Evolutionary conservation across 2,888 invertebrate species (phyloP), one percentile per base, ranked within the genome.

Genomic region (Ecliptopera silaceata): DNA sequence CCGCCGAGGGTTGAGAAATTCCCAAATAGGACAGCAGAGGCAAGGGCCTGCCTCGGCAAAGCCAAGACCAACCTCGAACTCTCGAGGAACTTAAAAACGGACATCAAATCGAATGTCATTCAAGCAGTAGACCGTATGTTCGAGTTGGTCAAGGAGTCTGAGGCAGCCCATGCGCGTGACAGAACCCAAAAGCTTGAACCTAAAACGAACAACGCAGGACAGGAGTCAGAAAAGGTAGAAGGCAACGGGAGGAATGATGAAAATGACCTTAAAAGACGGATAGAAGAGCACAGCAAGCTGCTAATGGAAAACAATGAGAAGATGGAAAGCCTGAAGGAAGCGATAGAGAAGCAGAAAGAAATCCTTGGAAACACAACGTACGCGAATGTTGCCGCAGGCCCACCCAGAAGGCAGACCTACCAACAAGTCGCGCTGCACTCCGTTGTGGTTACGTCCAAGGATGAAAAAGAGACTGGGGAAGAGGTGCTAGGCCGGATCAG

Each of bases 11-110:
- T n/a, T n/a, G n/a, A 5, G 1, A 60, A 49, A 49, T 60, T 56
- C 53, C 50, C 46, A 44, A 53, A 58, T 50, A 55, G 56, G 56
- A 46, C 43, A 50, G 47, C 56, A 31, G 20, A 42, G 13, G 20
- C 42, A 13, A 29, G 15, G 15, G 36, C 36, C 4, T 36, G 36
- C 10, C 6, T 36, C 2, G 6, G 2, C 4, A 36, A 36, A 6
- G 36, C 36, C 2, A 36, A 36, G 15, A 4, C 1, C 6, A 36
- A 15, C 36, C 15, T 36, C 8, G 36, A 13, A 6, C 13, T 6
- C 4, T 36, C 38, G 0, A 38, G 17, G 6, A 38, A 38, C 17
- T 3, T 18, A 15, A 38, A 38, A 11, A 38, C 38, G 1, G 38
- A 38, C 10, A 38, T 38, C 0, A 38, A 38, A 18, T 11, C 38